Percentiles rank a stretch among this genome's conserved stretches.
Conservation (phyloP, 1,140 invertebrate genomes). For the Hylaeus anthracinus region DNA sequence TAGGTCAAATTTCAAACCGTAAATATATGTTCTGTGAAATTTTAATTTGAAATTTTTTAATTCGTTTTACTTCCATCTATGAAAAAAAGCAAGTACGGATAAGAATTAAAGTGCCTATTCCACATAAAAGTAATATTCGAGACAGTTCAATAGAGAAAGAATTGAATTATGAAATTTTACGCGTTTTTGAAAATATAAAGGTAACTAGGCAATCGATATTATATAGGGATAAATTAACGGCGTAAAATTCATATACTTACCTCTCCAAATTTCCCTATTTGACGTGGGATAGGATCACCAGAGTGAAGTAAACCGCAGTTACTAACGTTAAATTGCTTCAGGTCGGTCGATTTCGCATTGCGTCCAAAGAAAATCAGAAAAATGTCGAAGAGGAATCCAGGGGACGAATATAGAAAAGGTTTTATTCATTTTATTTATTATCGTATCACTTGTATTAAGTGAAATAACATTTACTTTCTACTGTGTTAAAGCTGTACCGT, state of each 20-base stretch:
- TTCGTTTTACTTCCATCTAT: no score
- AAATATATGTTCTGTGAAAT: no score
- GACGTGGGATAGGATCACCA: not conserved
- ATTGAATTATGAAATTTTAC: not conserved
- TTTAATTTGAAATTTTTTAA: no score
- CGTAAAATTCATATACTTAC: not conserved
- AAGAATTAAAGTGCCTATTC: not conserved
- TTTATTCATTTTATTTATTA: constrained; percentile 71
- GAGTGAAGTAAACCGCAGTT: constrained; percentile 45
- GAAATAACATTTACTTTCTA: constrained; percentile 38
- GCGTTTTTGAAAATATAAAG: not conserved
- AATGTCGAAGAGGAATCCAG: constrained; percentile 72
- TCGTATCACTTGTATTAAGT: constrained; percentile 42
- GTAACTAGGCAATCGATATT: not conserved
- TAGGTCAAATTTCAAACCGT: no score
- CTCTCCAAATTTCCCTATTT: constrained; percentile 22
- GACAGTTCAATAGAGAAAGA: not conserved
- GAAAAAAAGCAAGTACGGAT: no score
- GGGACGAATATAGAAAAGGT: constrained; percentile 79
- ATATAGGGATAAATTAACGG: not conserved
- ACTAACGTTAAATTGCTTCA: constrained; percentile 55
- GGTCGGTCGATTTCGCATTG: constrained; percentile 31
- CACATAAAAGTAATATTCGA: not conserved
- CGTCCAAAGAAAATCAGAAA: constrained; percentile 52
- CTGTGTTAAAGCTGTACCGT: not conserved